A percentile compares a stretch with the other conserved stretches of the same genome.
These are phyloP conservation scores for Phoxinus dragarum DNA, from an alignment of 2,797 vertebrate genomes.

Conservation along the genomic window DNA sequence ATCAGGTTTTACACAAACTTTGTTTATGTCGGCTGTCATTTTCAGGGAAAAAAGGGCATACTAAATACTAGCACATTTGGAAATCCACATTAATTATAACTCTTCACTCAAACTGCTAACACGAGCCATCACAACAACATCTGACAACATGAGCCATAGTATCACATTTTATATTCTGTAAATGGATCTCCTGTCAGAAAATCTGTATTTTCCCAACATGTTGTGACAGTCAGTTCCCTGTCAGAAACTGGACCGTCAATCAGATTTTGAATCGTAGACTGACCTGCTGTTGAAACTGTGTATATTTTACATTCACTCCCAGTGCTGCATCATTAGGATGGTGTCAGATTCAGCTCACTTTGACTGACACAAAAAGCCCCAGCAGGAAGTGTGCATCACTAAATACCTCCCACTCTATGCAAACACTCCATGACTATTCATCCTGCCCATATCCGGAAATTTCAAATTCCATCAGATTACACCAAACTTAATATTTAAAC, in stretches of 20 bases:
- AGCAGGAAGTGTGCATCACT: conserved; percentile 4
- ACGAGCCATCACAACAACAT: not conserved
- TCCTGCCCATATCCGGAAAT: not conserved
- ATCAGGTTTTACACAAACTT: conserved; percentile 2
- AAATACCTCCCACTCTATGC: not conserved
- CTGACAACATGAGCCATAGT: conserved; percentile 16
- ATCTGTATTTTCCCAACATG: not conserved
- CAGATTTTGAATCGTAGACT: not conserved
- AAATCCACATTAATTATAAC: not conserved
- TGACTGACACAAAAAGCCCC: conserved; percentile 37
- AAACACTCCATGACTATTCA: conserved; percentile 2
- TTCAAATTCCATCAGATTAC: conserved; percentile 11
- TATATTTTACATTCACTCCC: conserved; percentile 26
- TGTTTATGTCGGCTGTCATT: no score
- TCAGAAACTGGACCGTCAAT: not conserved
- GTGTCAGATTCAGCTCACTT: conserved; percentile 34
- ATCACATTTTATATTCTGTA: not conserved
- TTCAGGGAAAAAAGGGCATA: not conserved
- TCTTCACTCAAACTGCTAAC: not conserved
- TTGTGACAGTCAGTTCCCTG: not conserved
- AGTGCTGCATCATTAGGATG: conserved; percentile 27
- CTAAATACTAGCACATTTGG: not conserved
- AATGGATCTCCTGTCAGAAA: not conserved
- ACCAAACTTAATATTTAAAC: not conserved
- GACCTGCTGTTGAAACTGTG: not conserved